A percentile compares a stretch with the other conserved stretches of the same genome.
Conservation (phyloP, 1,140 invertebrate genomes). For the Mycetomoellerius zeteki region DNA sequence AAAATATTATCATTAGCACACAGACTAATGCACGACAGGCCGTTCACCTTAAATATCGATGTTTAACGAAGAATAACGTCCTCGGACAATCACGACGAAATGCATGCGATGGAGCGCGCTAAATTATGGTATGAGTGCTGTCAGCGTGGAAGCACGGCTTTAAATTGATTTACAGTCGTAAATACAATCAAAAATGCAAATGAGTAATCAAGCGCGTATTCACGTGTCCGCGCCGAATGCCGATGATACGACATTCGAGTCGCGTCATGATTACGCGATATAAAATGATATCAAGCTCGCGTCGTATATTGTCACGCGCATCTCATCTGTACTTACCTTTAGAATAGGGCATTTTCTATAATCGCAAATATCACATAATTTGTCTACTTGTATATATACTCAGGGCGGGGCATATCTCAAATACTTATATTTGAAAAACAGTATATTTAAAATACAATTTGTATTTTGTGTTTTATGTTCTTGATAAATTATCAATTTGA, state of each 20-base stretch:
- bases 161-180: conserved; percentile 62
- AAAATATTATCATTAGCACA: background rate
- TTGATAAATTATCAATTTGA: no score
- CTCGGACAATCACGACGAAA: conserved; percentile 43
- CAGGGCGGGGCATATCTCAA: no score
- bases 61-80: conserved; percentile 26
- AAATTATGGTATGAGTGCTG: conserved; percentile 20
- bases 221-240: conserved; percentile 40
- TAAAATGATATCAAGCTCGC: conserved; percentile 50
- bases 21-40: background rate
- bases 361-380: background rate
- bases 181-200: conserved; percentile 69
- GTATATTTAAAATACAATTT: no score
- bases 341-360: background rate
- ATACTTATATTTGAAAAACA: no score
- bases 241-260: conserved; percentile 47
- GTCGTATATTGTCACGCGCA: background rate
- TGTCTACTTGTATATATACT: no score
- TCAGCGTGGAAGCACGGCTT: conserved; percentile 28
- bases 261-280: conserved; percentile 39
- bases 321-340: background rate
- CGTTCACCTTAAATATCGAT: conserved; percentile 45
- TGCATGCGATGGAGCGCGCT: conserved; percentile 14
- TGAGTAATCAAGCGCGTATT: conserved; percentile 62
- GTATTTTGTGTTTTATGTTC: no score